A percentile compares a stretch with the other conserved stretches of the same genome.
Conservation (phyloP, 2,797 vertebrate genomes). For the Syngnathus acus region DNA sequence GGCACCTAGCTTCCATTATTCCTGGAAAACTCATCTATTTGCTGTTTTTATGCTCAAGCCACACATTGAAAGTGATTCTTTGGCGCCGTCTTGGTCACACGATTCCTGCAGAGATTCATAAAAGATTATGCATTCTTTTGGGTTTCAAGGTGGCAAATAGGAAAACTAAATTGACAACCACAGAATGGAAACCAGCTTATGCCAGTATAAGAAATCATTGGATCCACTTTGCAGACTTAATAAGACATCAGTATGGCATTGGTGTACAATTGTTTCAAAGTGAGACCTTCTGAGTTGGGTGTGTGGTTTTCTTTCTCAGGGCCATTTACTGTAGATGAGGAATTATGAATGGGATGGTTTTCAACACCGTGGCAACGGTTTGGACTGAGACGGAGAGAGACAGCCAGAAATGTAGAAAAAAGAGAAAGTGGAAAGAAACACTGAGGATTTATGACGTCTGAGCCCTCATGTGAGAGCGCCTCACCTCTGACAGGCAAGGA, state of each 20-base stretch:
- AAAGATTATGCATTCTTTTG: too few species aligned
- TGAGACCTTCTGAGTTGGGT: conserved; percentile 37
- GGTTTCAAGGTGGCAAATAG: neutral
- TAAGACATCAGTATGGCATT: neutral
- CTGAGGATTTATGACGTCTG: conserved; percentile 60
- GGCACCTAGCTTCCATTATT: too few species aligned
- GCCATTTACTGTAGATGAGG: conserved; percentile 26
- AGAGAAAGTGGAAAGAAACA: conserved; percentile 55
- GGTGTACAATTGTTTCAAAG: conserved; percentile 30
- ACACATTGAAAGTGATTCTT: too few species aligned
- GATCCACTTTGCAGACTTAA: neutral
- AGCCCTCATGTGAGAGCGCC: conserved; percentile 57
- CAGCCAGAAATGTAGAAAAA: conserved; percentile 8
- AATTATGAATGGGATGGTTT: conserved; percentile 60
- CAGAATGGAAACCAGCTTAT: too few species aligned
- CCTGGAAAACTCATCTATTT: too few species aligned
- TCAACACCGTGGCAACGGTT: conserved; percentile 30
- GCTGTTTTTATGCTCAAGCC: too few species aligned
- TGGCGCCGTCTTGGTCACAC: too few species aligned
- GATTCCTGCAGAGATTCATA: too few species aligned
- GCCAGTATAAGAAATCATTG: too few species aligned
- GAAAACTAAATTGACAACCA: too few species aligned
- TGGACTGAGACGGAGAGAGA: conserved; percentile 10
- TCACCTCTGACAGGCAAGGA: conserved; percentile 57
- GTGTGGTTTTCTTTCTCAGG: conserved; percentile 37